These are phyloP conservation scores for Pteria penguin DNA, from an alignment of 2,888 invertebrate genomes.

Conservation along the genomic window DNA sequence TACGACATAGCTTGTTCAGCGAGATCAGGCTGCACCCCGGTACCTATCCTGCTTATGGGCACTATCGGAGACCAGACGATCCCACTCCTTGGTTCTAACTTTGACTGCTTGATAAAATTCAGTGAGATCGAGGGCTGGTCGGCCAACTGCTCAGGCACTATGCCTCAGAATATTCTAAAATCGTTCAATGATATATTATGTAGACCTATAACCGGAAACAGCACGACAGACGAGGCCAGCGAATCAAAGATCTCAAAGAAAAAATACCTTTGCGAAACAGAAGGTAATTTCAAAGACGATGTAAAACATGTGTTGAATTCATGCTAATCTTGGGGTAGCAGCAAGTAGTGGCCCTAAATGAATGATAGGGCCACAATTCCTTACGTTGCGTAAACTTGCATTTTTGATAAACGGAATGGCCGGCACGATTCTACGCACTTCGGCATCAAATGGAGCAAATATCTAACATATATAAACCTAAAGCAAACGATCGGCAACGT, in stretches of 20 bases:
- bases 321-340: not conserved
- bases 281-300: not conserved
- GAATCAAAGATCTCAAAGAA: slow-evolving; percentile 5
- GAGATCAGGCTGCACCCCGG: slow-evolving; percentile 24
- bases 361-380: too few species aligned
- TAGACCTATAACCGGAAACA: not conserved
- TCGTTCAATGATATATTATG: slow-evolving; percentile 17
- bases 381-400: too few species aligned
- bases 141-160: slow-evolving; percentile 24
- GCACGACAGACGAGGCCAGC: not conserved
- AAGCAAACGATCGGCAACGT: too few species aligned
- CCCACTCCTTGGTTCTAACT: slow-evolving; percentile 24
- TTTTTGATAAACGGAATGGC: too few species aligned
- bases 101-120: slow-evolving; percentile 30
- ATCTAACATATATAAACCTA: too few species aligned
- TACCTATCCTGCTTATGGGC: slow-evolving; percentile 25
- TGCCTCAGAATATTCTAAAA: slow-evolving; percentile 13
- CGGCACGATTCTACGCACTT: too few species aligned
- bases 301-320: not conserved
- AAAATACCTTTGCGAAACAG: not conserved
- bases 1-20: slow-evolving; percentile 31
- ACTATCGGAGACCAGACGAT: not conserved
- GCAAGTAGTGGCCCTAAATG: too few species aligned
- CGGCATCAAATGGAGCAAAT: too few species aligned
- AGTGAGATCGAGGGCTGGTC: slow-evolving; percentile 34